phyloP scores from a whole-genome alignment of 2,888 invertebrate species.

The Cistogaster globosa region DNA sequence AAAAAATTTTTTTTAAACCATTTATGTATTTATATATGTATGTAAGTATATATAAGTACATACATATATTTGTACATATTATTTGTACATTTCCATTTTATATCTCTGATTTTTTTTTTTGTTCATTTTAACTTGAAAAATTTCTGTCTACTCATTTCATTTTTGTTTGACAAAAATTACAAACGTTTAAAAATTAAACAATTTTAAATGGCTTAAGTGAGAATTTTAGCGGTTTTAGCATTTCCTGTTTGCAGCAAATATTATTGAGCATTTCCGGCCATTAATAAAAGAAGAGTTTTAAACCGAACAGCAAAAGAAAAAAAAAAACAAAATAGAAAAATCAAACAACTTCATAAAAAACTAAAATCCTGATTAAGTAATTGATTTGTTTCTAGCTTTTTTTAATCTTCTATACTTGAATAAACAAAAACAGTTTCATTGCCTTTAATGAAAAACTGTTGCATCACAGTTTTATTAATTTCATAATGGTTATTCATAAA shows the following conservation, averaged over 20 bases:
- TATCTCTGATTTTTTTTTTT: background rate
- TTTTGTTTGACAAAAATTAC: slow-evolving; percentile 41
- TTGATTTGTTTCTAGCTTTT: background rate
- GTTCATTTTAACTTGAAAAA: too few relatives aligned
- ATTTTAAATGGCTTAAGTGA: slow-evolving; percentile 65
- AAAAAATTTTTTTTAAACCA: slow-evolving; percentile 34
- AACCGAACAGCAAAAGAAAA: background rate
- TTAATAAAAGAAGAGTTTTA: slow-evolving; percentile 16
- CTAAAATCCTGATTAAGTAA: slow-evolving; percentile 29
- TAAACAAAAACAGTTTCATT: background rate
- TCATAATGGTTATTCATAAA: background rate
- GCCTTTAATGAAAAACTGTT: background rate
- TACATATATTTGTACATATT: background rate
- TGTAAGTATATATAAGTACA: background rate
- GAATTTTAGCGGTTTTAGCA: slow-evolving; percentile 63
- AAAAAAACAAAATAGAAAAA: background rate
- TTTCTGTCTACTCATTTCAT: background rate
- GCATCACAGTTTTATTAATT: slow-evolving; percentile 14
- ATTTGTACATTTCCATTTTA: too few relatives aligned
- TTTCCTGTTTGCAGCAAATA: slow-evolving; percentile 58
- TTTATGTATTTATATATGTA: slow-evolving; percentile 9
- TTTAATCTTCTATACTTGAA: background rate
- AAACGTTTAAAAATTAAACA: slow-evolving; percentile 65
- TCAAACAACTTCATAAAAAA: background rate
- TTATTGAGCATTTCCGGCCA: slow-evolving; percentile 29